A percentile compares a stretch with the other conserved stretches of the same genome.
These are phyloP conservation scores for Mugil cephalus DNA, from an alignment of 2,113 vertebrate species.

Conservation along the genomic window DNA sequence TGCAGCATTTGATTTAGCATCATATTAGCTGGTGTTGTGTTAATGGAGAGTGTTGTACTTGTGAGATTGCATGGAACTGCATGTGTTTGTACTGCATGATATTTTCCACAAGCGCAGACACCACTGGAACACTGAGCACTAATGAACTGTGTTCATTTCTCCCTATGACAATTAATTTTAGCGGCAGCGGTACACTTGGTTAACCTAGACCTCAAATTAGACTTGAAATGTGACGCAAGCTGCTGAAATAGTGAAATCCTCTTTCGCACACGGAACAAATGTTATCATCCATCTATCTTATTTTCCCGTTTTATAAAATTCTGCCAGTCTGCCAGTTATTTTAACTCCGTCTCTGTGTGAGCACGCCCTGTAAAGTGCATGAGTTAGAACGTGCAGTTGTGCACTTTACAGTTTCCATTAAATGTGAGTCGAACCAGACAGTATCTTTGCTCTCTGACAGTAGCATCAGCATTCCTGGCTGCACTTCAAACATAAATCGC, in stretches of 20 bases:
- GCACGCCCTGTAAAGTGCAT: constrained; percentile 37
- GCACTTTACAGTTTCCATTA: constrained; percentile 65
- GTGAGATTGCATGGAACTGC: constrained; percentile 15
- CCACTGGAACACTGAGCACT: constrained; percentile 24
- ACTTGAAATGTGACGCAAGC: constrained; percentile 62
- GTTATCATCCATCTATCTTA: constrained; percentile 21
- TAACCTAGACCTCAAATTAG: constrained; percentile 49
- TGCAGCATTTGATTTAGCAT: constrained; percentile 24
- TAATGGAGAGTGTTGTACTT: constrained; percentile 15
- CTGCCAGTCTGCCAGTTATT: constrained; percentile 34
- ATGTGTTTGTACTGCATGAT: constrained; percentile 24
- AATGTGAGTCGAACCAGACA: constrained; percentile 52
- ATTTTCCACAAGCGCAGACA: constrained; percentile 16
- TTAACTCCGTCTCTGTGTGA: constrained; percentile 43
- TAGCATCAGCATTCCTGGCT: constrained; percentile 69
- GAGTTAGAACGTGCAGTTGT: constrained; percentile 44
- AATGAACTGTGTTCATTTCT: constrained; percentile 50
- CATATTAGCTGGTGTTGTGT: constrained; percentile 15
- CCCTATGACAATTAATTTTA: constrained; percentile 31
- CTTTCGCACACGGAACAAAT: constrained; percentile 33
- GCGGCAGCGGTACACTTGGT: constrained; percentile 5
- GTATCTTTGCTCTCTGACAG: constrained; percentile 57
- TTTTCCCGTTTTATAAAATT: constrained; percentile 33
- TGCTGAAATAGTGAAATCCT: constrained; percentile 36
- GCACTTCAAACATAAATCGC: constrained; percentile 72